Evolutionary conservation across 2,888 invertebrate species (phyloP), one percentile per base, ranked within the genome.

Genomic region (Parnassius apollo): DNA sequence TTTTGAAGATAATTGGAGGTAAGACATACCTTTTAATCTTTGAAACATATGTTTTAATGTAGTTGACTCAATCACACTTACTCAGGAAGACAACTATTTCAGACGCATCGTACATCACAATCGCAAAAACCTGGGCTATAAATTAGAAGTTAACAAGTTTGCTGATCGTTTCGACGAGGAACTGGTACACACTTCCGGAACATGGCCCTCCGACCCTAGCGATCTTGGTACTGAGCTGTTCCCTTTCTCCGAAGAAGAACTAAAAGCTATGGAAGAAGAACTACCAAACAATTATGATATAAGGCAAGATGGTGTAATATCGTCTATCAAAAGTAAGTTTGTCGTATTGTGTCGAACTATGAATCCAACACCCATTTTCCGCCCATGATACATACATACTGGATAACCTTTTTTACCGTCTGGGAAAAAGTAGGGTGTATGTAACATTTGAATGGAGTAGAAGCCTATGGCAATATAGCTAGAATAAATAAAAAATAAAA

Each of bases 1-100:
- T 18, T 82, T 85, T 50, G 70, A 76, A 44, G 45, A 76, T 2
- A 85, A 81, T 59, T 81, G 78, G 79, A 75, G 70, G 83, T 83
- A 65, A 71, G 61, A 50, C 25, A 25, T 25, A 4, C 7, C 25
- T 25, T 25, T 25, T 25, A 25, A 25, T 25, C 7, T 25, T 25
- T 25, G 25, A 25, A 25, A 25, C 25, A 25, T 25, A 25, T 25
- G 25, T 25, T 25, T 25, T 25, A 25, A 25, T 25, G 2, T 3
- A 2, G 25, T 25, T 3, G 3, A 3, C 2, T 25, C 3, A 25
- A 2, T 25, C 25, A 25, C 3, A 3, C 2, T 2, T 25, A 25
- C 25, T 25, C 25, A 25, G 25, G 25, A 25, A 25, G 25, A 25
- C 25, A 25, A 25, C 12, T 10, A 42, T 46, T 67, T n/a, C 69